Conservation (phyloP, 2,797 vertebrate genomes). For the Smutsia gigantea region DNA sequence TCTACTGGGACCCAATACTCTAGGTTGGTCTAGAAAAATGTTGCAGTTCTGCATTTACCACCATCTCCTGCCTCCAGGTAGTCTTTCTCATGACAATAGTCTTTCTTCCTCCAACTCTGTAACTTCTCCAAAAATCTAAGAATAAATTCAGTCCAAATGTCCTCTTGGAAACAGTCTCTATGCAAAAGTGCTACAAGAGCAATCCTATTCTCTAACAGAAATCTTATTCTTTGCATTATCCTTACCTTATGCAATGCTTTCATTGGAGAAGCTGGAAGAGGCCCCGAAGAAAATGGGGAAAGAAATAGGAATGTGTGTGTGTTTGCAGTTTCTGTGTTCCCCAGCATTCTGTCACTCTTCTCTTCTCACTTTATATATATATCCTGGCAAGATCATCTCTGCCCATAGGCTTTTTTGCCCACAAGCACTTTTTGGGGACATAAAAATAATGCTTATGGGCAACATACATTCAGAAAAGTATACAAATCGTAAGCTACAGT, state of each 20-base stretch:
- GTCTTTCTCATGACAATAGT: neutral
- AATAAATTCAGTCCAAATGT: slow-evolving; percentile 14
- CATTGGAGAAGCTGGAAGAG: neutral
- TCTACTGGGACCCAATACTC: neutral
- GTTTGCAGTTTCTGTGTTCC: neutral
- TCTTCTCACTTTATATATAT: neutral
- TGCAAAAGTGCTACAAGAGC: neutral
- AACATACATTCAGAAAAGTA: neutral
- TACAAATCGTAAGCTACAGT: neutral
- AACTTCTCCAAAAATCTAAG: neutral
- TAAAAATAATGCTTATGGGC: neutral
- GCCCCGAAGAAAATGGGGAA: neutral
- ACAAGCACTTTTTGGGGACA: slow-evolving; percentile 7
- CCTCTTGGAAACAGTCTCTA: neutral
- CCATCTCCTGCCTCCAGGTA: neutral
- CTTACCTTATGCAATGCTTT: neutral
- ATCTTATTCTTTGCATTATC: slow-evolving; percentile 33
- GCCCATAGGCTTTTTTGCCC: neutral
- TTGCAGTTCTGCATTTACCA: neutral
- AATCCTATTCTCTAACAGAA: neutral
- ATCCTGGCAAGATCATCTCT: neutral
- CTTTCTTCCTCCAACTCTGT: neutral
- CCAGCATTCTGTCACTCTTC: neutral
- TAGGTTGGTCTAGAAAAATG: neutral
- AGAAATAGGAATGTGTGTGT: neutral